A percentile compares a stretch with the other conserved stretches of the same genome.
These are phyloP conservation scores for Torymus texanus DNA, from an alignment of 2,888 invertebrate species.

Conservation along the genomic window DNA sequence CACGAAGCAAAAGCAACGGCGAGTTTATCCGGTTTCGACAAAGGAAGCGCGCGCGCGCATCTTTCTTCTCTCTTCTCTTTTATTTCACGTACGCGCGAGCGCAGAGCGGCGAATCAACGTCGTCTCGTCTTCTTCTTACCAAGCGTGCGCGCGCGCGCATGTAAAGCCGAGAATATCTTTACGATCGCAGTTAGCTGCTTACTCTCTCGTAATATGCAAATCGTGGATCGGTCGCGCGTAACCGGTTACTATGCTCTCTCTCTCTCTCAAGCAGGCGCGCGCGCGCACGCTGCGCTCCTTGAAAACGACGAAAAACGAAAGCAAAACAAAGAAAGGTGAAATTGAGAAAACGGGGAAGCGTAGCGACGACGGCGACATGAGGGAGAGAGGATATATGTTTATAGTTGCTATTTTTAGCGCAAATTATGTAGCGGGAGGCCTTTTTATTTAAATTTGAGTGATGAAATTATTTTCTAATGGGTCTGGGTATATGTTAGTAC, in stretches of 20 bases:
- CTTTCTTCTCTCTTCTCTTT: conserved; percentile 9
- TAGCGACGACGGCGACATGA: too few species aligned
- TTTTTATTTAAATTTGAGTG: too few species aligned
- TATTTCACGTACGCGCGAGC: too few species aligned
- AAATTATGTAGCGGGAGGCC: too few species aligned
- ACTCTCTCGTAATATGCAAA: conserved; percentile 43
- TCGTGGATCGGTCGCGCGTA: conserved; percentile 28
- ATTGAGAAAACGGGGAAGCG: conserved; percentile 8
- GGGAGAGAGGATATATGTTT: background rate
- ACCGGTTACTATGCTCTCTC: conserved; percentile 18
- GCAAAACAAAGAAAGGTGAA: background rate
- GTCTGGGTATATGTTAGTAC: too few species aligned
- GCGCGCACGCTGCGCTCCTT: background rate
- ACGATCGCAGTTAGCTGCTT: conserved; percentile 41
- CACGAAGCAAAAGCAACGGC: background rate
- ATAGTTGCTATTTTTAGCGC: background rate
- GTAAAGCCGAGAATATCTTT: conserved; percentile 51
- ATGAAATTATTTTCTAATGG: too few species aligned
- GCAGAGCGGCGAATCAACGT: background rate
- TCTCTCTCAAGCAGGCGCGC: background rate
- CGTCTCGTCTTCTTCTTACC: background rate
- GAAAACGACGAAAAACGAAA: background rate
- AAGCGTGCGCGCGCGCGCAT: background rate
- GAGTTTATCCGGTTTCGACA: conserved; percentile 8
- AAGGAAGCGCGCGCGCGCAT: background rate